A percentile compares a stretch with the other conserved stretches of the same genome.
phyloP scores from a whole-genome alignment of 92 coral and sea anemone species.

The Porites lobata region DNA sequence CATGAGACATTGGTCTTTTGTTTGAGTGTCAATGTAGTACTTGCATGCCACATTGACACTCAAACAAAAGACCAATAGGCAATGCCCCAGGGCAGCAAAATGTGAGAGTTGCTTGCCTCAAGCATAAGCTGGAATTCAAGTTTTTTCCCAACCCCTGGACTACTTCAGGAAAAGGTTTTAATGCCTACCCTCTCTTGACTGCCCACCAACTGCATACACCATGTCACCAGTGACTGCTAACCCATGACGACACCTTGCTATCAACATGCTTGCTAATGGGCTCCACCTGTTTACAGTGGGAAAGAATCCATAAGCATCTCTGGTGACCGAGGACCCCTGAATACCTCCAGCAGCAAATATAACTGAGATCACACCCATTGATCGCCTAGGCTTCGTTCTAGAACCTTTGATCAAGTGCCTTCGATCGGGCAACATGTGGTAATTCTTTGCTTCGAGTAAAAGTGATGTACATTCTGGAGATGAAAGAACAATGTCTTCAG shows the following conservation, averaged over 20 bases:
- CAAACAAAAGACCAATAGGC: no score
- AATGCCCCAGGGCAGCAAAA: no score
- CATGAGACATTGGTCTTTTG: no score
- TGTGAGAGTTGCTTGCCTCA: no score
- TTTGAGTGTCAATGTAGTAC: no score
- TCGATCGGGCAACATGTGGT: conserved; percentile 97
- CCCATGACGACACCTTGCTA: conserved; percentile 97
- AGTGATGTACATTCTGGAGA: conserved; percentile 92
- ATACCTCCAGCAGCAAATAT: conserved; percentile 99
- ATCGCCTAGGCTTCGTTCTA: conserved; percentile 89
- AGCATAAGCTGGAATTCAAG: no score
- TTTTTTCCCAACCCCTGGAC: no score
- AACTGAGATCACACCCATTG: conserved; percentile 95
- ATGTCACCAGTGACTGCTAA: conserved; percentile 96
- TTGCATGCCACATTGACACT: no score
- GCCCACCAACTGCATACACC: conserved; percentile 99
- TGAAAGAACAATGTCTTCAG: conserved; percentile 84
- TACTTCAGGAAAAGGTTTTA: no score
- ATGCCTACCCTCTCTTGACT: conserved; percentile 93
- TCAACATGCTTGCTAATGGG: conserved; percentile 88
- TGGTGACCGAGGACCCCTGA: conserved; percentile 92
- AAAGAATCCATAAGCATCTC: conserved; percentile 91
- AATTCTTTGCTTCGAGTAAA: conserved; percentile 95
- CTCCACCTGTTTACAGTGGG: conserved; percentile 92
- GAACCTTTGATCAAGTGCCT: conserved; percentile 94